Conservation (phyloP, 2,888 invertebrate genomes). For the Drosophila hamatofila region DNA sequence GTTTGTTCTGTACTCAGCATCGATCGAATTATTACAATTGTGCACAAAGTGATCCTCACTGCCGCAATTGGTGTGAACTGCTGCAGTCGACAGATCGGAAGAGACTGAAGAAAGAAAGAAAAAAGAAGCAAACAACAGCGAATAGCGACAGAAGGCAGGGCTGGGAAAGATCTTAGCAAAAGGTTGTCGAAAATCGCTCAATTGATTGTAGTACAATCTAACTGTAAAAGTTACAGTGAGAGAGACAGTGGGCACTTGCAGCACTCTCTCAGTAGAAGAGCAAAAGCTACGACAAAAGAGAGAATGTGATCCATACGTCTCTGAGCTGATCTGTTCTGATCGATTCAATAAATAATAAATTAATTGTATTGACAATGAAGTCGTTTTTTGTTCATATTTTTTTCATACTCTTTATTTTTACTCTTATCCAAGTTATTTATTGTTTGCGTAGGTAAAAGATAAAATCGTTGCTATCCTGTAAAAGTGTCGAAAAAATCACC, state of each 20-base stretch:
- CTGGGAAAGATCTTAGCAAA: slow-evolving; percentile 43
- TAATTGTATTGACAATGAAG: not conserved
- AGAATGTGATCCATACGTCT: slow-evolving; percentile 1
- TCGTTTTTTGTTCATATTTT: not conserved
- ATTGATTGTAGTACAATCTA: slow-evolving; percentile 34
- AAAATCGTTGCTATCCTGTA: slow-evolving; percentile 32
- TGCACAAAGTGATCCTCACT: slow-evolving; percentile 23
- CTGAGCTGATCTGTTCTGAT: not conserved
- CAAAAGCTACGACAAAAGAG: slow-evolving; percentile 15
- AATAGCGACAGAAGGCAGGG: slow-evolving; percentile 13
- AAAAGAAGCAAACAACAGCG: slow-evolving; percentile 24
- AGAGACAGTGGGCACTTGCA: slow-evolving; percentile 2
- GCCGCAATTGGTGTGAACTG: slow-evolving; percentile 26
- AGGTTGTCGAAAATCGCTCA: slow-evolving; percentile 58
- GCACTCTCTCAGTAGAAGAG: slow-evolving; percentile 26
- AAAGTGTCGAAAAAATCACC: slow-evolving; percentile 48
- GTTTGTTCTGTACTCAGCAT: slow-evolving; percentile 20
- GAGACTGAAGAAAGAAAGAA: slow-evolving; percentile 46
- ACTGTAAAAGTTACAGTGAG: slow-evolving; percentile 39
- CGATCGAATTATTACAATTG: slow-evolving; percentile 32
- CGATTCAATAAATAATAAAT: slow-evolving; percentile 8
- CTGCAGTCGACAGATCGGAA: slow-evolving; percentile 33
- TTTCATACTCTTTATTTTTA: not conserved
- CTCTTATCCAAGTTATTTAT: slow-evolving; percentile 6
- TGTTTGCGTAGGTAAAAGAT: slow-evolving; percentile 23